A percentile compares a stretch with the other conserved stretches of the same genome.
Conservation (phyloP, 2,797 vertebrate genomes). For the Falco rusticolus region DNA sequence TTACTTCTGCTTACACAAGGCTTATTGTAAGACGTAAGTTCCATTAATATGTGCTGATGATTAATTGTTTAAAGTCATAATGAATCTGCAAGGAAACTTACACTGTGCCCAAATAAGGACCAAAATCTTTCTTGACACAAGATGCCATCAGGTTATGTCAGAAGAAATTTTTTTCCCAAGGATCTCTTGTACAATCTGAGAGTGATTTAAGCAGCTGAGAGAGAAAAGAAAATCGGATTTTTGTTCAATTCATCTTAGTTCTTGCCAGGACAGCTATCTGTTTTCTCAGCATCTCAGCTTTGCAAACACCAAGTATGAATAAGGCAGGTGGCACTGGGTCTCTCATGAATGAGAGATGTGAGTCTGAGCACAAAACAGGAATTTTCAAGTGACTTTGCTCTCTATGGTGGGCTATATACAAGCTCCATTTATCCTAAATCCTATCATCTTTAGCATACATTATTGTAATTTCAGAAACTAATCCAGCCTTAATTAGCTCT, state of each 20-base stretch:
- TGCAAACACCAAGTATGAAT: background rate
- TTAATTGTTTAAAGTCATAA: background rate
- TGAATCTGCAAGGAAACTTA: background rate
- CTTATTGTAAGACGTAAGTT: conserved; percentile 89
- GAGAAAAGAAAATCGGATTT: background rate
- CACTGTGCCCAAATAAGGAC: background rate
- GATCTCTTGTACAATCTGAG: background rate
- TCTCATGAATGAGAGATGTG: background rate
- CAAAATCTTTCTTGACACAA: background rate
- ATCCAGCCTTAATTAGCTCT: background rate
- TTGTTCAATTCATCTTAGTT: background rate
- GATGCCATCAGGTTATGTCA: background rate
- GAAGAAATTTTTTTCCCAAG: background rate
- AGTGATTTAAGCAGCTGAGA: background rate
- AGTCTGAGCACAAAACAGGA: background rate
- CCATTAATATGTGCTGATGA: background rate
- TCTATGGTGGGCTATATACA: background rate
- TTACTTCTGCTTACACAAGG: conserved; percentile 84
- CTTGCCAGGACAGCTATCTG: background rate
- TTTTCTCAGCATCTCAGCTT: background rate
- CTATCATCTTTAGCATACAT: background rate
- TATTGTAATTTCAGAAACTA: background rate
- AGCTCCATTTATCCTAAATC: background rate
- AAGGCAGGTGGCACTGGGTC: background rate
- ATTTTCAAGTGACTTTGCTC: background rate